phyloP scores from a whole-genome alignment of 2,797 vertebrate genomes.

The Eulemur coronatus region DNA sequence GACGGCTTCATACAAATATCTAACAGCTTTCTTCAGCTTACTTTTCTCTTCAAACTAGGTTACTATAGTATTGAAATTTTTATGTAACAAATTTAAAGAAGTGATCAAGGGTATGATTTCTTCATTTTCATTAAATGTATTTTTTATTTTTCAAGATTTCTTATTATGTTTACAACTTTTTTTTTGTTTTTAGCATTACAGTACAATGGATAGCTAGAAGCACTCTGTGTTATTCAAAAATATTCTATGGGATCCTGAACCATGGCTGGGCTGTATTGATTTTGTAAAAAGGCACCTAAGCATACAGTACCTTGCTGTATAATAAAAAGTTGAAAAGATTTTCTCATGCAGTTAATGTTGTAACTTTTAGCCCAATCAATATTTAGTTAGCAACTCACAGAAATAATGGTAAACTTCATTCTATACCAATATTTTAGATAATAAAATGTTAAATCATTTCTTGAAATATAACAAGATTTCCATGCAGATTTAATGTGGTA shows the following conservation, averaged over 20 bases:
- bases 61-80: neutral
- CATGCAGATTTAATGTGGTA: slow-evolving; percentile 41
- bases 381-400: slow-evolving; percentile 82
- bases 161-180: neutral
- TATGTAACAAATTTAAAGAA: neutral
- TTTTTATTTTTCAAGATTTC: neutral
- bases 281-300: slow-evolving; percentile 82
- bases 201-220: slow-evolving; percentile 79
- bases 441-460: slow-evolving; percentile 45
- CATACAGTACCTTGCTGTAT: slow-evolving; percentile 85
- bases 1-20: neutral
- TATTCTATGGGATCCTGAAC: slow-evolving; percentile 76
- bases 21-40: neutral
- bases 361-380: slow-evolving; percentile 83
- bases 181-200: neutral
- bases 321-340: slow-evolving; percentile 87
- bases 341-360: slow-evolving; percentile 85
- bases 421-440: slow-evolving; percentile 42
- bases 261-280: slow-evolving; percentile 80
- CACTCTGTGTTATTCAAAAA: slow-evolving; percentile 83
- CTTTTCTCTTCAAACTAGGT: neutral
- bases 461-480: slow-evolving; percentile 55
- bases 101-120: neutral
- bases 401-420: slow-evolving; percentile 8
- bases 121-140: neutral